Evolutionary conservation across 1,140 invertebrate species (phyloP), one percentile per base, ranked within the genome.

Genomic region (Drosophila subpulchrella): DNA sequence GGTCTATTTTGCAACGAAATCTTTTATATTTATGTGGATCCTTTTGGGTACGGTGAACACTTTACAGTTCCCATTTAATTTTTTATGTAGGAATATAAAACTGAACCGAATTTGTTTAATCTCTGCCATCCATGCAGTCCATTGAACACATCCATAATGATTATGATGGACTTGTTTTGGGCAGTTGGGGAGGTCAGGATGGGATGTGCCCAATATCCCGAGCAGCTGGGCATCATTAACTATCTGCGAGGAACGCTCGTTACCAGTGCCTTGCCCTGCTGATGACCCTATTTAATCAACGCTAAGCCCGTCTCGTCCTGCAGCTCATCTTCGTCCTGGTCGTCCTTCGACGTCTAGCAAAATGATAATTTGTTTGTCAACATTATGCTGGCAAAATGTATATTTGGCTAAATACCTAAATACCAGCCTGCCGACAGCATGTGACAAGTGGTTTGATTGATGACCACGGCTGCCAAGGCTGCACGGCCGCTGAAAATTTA

Each of bases 291-390:
- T 89, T 88, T 89, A 89, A 88, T 88, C 75, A 78, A 70, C 66
- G 61, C 81, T 83, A 88, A 83, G 81, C 74, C 75, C 58, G 38
- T 20, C 66, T 53, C 36, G 57, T 13, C 32, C 41, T 13, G 17
- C 66, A 27, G 41, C 56, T 10, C 41, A 32, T 46, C 44, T 10
- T 20, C 8, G 8, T 44, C 42, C 42, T 44, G 6, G 32, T 8
- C 32, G 7, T 8, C 39, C 39, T 42, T n/a, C n/a, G 41, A 11
- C 12, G 46, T 12, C 42, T n/a, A 41, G 36, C 47, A 54, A 60
- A 86, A 76, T 70, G 62, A 77, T 89, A 88, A 86, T 86, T 81
- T 88, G 75, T 88, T 88, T 85, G 82, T 85, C 81, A 85, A 81
- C 74, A 59, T 86, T 61, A 88, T 72, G 60, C 65, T 68, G 60